Evolutionary conservation across 2,113 vertebrate species (phyloP), one percentile per base, ranked within the genome.

Genomic region (Bagarius yarrelli): DNA sequence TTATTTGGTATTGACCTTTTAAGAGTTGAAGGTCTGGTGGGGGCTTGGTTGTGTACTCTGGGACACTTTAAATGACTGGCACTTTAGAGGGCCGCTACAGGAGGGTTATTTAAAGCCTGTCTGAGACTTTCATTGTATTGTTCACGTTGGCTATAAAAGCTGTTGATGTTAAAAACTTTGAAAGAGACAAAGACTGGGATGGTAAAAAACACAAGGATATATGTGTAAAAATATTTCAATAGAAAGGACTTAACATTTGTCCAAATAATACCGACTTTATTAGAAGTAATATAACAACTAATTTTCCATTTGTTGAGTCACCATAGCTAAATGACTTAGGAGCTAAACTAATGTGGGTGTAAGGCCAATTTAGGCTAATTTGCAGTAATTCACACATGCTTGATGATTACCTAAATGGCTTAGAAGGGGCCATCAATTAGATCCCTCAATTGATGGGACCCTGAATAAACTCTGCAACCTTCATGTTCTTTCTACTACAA

Each of bases 291-390:
- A 63, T 44, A 32, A 61, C 75, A 67, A 69, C 59, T 14, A 53
- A 15, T 82, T 78, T 53, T 40, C 82, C 82, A 76, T 85, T 88
- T 87, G 84, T 84, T 85, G 61, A 83, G 60, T 59, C 40, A 47
- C 44, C 44, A 76, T 53, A n/a, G 73, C 61, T 81, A 85, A 87
- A 82, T 83, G 75, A 85, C 86, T 85, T 78, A 87, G 57, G 52
- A 72, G 23, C 30, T 81, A 74, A 85, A 85, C 71, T 66, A 59
- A 64, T 82, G 82, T 81, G 64, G 81, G 71, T 47, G 40, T 70
- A 71, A 67, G 82, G 81, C 76, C 88, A 85, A 81, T 88, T 86
- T 85, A 83, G 56, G 75, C 75, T 86, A 85, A 86, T 89, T 86
- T 85, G 72, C 76, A 53, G 78, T 83, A 76, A 78, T 89, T 89